A percentile compares a stretch with the other conserved stretches of the same genome.
Conservation (phyloP, 2,113 vertebrate species). For the Microtus richardsoni region DNA sequence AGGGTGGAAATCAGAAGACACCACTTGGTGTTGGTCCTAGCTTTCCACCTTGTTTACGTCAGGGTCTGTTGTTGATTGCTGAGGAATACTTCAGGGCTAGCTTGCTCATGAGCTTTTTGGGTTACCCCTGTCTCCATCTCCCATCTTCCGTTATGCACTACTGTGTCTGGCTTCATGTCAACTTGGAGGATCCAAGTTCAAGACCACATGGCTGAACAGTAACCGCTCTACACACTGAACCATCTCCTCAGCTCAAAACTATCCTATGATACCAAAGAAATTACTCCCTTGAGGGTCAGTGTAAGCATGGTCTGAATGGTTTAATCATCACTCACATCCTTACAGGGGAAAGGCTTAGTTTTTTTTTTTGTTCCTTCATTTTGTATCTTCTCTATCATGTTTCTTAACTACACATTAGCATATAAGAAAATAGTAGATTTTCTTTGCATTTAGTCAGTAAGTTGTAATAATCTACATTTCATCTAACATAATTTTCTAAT, state of each 20-base stretch:
- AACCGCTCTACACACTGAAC: not conserved
- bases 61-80: not conserved
- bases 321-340: not conserved
- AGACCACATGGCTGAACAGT: not conserved
- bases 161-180: not conserved
- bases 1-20: not conserved
- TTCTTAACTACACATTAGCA: conserved; percentile 1
- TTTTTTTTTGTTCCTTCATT: not conserved
- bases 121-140: not conserved
- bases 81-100: not conserved
- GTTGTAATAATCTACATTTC: not conserved
- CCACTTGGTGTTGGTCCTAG: no score
- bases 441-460: not conserved
- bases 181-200: no score
- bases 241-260: not conserved
- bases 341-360: not conserved
- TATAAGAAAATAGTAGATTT: not conserved
- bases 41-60: no score
- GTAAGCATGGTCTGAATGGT: not conserved
- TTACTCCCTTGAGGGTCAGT: not conserved
- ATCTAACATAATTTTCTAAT: not conserved
- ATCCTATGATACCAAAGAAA: not conserved
- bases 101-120: not conserved
- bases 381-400: not conserved
- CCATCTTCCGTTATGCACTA: not conserved